These are phyloP conservation scores for Hippocampus guttulatus DNA, from an alignment of 2,113 vertebrate species.

Conservation along the genomic window DNA sequence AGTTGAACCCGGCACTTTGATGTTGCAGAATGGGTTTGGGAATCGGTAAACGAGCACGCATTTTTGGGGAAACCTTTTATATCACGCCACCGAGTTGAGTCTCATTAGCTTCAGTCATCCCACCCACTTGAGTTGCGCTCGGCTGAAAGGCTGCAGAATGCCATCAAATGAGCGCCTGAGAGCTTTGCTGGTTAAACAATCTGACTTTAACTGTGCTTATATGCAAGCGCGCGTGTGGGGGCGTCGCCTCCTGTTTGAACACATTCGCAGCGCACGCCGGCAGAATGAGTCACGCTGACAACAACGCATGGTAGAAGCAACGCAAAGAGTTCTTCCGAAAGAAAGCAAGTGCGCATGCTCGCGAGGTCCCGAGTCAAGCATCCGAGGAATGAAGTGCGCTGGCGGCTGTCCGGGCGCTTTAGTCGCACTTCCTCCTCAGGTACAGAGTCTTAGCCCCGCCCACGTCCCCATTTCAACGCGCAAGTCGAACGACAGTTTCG, in stretches of 20 bases:
- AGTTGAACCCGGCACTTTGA: not conserved
- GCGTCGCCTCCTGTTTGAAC: not conserved
- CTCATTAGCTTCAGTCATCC: constrained; percentile 8
- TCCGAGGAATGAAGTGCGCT: not conserved
- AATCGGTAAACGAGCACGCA: not conserved
- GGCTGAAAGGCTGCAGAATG: not conserved
- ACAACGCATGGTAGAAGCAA: not conserved
- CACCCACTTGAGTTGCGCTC: not conserved
- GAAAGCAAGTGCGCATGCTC: not conserved
- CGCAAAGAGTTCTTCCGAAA: not conserved
- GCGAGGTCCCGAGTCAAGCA: not conserved
- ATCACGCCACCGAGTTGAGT: constrained; percentile 1
- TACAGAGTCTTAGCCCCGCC: not conserved
- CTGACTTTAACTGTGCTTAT: not conserved
- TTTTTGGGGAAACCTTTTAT: not conserved
- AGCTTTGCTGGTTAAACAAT: not conserved
- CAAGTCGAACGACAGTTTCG: not conserved
- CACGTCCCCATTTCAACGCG: not conserved
- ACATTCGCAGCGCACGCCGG: not conserved
- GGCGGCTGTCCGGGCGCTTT: not conserved
- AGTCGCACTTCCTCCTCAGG: not conserved
- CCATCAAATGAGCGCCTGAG: constrained; percentile 4
- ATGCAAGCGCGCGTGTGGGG: not conserved
- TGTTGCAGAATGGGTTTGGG: not conserved
- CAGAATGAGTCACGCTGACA: not conserved